phyloP scores from a whole-genome alignment of 2,888 invertebrate genomes.

The Nemotelus nigrinus region DNA sequence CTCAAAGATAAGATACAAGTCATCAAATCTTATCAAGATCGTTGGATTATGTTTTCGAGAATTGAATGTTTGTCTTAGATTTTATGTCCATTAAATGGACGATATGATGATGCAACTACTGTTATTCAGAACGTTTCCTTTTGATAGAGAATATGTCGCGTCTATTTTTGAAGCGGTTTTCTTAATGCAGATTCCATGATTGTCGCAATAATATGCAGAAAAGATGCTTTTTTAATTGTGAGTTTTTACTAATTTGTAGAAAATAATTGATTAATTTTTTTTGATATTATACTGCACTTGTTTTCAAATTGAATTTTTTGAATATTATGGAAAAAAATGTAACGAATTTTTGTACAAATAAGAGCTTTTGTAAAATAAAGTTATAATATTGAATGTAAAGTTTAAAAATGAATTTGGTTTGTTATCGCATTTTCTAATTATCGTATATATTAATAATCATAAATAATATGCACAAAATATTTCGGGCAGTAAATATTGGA shows the following conservation, averaged over 20 bases:
- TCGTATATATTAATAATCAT: too few relatives aligned
- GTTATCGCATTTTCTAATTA: too few relatives aligned
- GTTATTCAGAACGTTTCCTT: conserved; percentile 21
- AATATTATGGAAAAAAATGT: conserved; percentile 22
- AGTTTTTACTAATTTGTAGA: neutral
- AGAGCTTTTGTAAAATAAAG: conserved; percentile 47
- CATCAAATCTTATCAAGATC: too few relatives aligned
- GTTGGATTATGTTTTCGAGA: too few relatives aligned
- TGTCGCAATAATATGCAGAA: too few relatives aligned
- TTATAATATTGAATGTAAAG: conserved; percentile 37
- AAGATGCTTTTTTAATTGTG: neutral
- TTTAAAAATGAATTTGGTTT: neutral
- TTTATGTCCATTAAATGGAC: conserved; percentile 42
- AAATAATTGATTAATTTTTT: neutral
- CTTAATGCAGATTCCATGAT: neutral
- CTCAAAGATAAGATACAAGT: too few relatives aligned
- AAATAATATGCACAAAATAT: too few relatives aligned
- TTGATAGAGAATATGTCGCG: conserved; percentile 1
- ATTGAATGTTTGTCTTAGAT: neutral
- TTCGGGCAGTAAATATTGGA: too few relatives aligned
- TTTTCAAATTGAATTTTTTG: neutral
- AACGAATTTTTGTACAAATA: conserved; percentile 51
- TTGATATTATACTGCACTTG: neutral
- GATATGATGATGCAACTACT: neutral
- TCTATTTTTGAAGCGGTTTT: conserved; percentile 11